Evolutionary conservation across 2,888 invertebrate species (phyloP), one percentile per base, ranked within the genome.

Genomic region (Cepaea hortensis): DNA sequence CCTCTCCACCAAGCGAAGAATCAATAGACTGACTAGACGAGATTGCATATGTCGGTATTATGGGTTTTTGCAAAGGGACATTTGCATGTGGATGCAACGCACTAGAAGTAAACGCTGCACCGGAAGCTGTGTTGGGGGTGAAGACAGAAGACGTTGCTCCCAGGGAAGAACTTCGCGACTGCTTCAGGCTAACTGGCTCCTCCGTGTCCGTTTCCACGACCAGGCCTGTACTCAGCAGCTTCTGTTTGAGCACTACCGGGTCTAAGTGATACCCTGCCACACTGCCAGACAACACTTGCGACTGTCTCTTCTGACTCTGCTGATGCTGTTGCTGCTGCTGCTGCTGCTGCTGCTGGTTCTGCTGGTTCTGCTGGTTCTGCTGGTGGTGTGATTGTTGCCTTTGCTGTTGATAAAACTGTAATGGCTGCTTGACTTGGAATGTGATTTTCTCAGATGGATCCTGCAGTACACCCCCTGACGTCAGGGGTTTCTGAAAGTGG

Each of bases 191-290:
- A 6, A 61, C 70, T n/a, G 61, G n/a, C 46, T 84, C 87, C 23
- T 84, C 84, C 23, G 84, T 87, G 84, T 87, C 86, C 65, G 87
- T 87, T 62, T 88, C 88, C 61, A 90, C 90, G 2, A 91, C 92
- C 62, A 93, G 85, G 23, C 93, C 93, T n/a, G 93, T 93, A 70
- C 88, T 90, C 77, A 92, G 88, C 20, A 93, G 88, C 87, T 92
- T 93, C 80, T 92, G 90, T 81, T 91, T 91, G 50, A 93, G 89
- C n/a, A 92, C 81, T 48, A 89, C 87, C 7, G 92, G 92, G 76
- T 93, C 93, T 3, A 93, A 90, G 77, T 92, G 92, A 81, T 93
- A 93, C 76, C 91, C 91, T 79, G 91, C 81, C 7, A 79, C 79
- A 13, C 81, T 55, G 0, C 80, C 50, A 13, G 50, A 55, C 18